phyloP scores from a whole-genome alignment of 2,797 vertebrate genomes.

The Vespertilio murinus region DNA sequence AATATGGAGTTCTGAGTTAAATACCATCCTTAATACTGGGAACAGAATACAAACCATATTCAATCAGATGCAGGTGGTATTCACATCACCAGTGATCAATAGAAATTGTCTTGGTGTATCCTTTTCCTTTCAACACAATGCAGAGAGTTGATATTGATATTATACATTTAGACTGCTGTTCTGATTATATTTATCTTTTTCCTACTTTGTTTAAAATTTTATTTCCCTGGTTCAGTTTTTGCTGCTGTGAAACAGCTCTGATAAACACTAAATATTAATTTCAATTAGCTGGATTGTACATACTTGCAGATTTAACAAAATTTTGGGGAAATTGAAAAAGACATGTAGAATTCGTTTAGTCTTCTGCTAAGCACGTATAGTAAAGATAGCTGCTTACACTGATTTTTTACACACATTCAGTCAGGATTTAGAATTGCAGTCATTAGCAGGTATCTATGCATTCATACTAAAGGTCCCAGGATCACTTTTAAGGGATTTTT shows the following conservation, averaged over 20 bases:
- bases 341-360: slow-evolving; percentile 85
- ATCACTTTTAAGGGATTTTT: slow-evolving; percentile 93
- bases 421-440: slow-evolving; percentile 93
- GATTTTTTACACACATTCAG: slow-evolving; percentile 87
- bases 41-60: slow-evolving; percentile 88
- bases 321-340: slow-evolving; percentile 87
- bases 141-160: slow-evolving; percentile 91
- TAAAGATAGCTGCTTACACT: slow-evolving; percentile 90
- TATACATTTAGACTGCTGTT: slow-evolving; percentile 92
- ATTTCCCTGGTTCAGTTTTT: slow-evolving; percentile 86
- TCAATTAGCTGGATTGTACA: slow-evolving; percentile 95
- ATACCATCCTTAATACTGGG: slow-evolving; percentile 86
- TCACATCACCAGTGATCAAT: slow-evolving; percentile 82
- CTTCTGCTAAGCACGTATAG: slow-evolving; percentile 90
- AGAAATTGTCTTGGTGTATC: slow-evolving; percentile 79
- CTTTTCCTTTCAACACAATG: slow-evolving; percentile 89
- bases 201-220: slow-evolving; percentile 84
- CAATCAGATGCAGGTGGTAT: slow-evolving; percentile 84
- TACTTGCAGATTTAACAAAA: slow-evolving; percentile 91
- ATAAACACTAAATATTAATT: slow-evolving; percentile 95
- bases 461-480: slow-evolving; percentile 92
- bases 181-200: slow-evolving; percentile 88
- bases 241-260: slow-evolving; percentile 92
- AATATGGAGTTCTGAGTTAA: slow-evolving; percentile 88
- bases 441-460: slow-evolving; percentile 93